These are phyloP conservation scores for Phoebastria nigripes DNA, from an alignment of 2,797 vertebrate species.

Conservation along the genomic window DNA sequence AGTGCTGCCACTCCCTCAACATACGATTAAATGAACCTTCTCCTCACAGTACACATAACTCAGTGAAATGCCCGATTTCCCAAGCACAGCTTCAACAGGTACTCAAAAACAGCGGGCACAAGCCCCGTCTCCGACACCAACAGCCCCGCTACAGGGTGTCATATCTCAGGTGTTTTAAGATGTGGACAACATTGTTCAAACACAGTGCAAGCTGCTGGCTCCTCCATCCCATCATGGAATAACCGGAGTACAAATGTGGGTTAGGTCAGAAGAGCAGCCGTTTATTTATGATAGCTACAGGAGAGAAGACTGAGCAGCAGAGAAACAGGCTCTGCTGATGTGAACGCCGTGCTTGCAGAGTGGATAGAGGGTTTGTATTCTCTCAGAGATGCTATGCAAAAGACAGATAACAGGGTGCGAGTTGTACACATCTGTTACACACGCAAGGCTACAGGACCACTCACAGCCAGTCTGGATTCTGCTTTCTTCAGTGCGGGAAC, in stretches of 20 bases:
- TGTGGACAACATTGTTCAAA: background rate
- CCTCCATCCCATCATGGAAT: background rate
- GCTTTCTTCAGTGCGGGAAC: background rate
- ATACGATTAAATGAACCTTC: background rate
- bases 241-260: background rate
- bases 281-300: background rate
- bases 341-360: background rate
- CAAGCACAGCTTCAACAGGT: background rate
- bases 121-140: background rate
- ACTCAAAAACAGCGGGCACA: background rate
- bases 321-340: background rate
- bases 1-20: background rate
- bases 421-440: background rate
- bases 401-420: accelerated
- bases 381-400: background rate
- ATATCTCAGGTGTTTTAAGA: background rate
- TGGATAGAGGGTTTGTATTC: background rate
- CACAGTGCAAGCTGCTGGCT: background rate
- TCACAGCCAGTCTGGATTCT: background rate
- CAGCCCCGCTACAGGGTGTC: accelerated
- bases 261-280: background rate
- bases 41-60: background rate
- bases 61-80: background rate
- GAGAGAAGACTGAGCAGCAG: background rate
- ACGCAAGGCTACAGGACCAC: background rate